Percentiles rank a stretch among this genome's conserved stretches.
phyloP scores from a whole-genome alignment of 2,888 invertebrate species.

The Agriopis leucophaearia region DNA sequence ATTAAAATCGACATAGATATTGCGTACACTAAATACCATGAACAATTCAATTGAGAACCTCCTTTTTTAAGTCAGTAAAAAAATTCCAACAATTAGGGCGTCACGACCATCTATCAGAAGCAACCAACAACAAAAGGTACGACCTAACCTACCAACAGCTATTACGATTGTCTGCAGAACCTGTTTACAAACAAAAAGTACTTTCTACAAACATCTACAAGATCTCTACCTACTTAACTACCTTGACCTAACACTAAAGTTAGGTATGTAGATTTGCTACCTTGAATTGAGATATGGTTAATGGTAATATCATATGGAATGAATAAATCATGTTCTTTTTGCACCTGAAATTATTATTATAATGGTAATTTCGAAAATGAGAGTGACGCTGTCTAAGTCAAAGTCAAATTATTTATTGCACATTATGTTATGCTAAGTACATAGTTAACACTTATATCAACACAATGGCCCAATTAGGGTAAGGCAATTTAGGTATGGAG shows the following conservation, averaged over 20 bases:
- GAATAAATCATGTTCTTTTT: background rate
- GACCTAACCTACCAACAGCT: background rate
- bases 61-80: background rate
- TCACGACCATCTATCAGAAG: constrained; percentile 14
- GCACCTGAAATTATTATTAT: background rate
- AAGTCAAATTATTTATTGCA: too few species aligned
- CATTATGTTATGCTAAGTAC: too few species aligned
- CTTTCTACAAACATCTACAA: constrained; percentile 66
- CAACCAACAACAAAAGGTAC: background rate
- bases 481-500: too few species aligned
- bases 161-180: constrained; percentile 45
- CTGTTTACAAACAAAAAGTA: constrained; percentile 61
- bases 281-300: constrained; percentile 42
- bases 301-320: constrained; percentile 15
- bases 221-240: constrained; percentile 20
- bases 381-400: background rate
- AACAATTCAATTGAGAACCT: too few species aligned
- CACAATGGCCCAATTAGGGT: too few species aligned
- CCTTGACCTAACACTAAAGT: constrained; percentile 36
- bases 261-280: constrained; percentile 29
- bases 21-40: too few species aligned
- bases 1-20: too few species aligned
- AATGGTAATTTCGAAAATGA: background rate
- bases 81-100: constrained; percentile 47
- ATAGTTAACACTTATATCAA: too few species aligned